These are phyloP conservation scores for Microtus richardsoni DNA, from an alignment of 2,113 vertebrate species.

Conservation along the genomic window DNA sequence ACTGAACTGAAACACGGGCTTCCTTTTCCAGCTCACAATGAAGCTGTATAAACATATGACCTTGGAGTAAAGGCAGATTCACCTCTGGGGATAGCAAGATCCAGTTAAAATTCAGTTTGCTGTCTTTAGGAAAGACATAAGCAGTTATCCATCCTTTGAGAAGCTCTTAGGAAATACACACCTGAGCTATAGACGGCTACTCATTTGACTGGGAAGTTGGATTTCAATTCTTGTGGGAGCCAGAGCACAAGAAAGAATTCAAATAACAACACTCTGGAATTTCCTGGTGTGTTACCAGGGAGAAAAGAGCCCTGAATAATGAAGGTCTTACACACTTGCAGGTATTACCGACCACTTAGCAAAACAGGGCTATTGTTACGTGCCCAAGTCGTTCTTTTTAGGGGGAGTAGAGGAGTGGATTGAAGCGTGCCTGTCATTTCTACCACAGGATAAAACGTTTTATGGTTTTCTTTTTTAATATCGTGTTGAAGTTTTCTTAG, in stretches of 20 bases:
- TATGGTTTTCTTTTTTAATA: slow-evolving; percentile 34
- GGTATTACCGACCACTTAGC: slow-evolving; percentile 78
- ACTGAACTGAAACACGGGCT: slow-evolving; percentile 45
- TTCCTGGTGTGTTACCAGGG: slow-evolving; percentile 76
- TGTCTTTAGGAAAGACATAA: slow-evolving; percentile 69
- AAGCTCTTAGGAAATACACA: slow-evolving; percentile 72
- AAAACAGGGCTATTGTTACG: slow-evolving; percentile 77
- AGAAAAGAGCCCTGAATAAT: slow-evolving; percentile 72
- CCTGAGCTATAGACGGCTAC: slow-evolving; percentile 74
- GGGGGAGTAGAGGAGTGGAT: slow-evolving; percentile 17
- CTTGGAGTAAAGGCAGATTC: slow-evolving; percentile 52
- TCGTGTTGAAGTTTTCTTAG: slow-evolving; percentile 58
- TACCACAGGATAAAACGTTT: slow-evolving; percentile 46
- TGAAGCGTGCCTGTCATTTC: slow-evolving; percentile 74
- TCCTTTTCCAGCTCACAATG: slow-evolving; percentile 54
- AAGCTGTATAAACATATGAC: slow-evolving; percentile 62
- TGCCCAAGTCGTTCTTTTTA: slow-evolving; percentile 72
- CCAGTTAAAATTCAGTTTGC: slow-evolving; percentile 77
- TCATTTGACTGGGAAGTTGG: slow-evolving; percentile 77
- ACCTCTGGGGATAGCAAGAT: slow-evolving; percentile 59
- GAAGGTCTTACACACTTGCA: slow-evolving; percentile 76
- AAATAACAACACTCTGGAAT: slow-evolving; percentile 74
- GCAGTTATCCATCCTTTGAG: slow-evolving; percentile 68
- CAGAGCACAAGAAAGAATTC: slow-evolving; percentile 71
- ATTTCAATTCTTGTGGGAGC: slow-evolving; percentile 75